Base-by-base conservation (phyloP, 2,888 invertebrate species). In the Corythucha ciliata region DNA sequence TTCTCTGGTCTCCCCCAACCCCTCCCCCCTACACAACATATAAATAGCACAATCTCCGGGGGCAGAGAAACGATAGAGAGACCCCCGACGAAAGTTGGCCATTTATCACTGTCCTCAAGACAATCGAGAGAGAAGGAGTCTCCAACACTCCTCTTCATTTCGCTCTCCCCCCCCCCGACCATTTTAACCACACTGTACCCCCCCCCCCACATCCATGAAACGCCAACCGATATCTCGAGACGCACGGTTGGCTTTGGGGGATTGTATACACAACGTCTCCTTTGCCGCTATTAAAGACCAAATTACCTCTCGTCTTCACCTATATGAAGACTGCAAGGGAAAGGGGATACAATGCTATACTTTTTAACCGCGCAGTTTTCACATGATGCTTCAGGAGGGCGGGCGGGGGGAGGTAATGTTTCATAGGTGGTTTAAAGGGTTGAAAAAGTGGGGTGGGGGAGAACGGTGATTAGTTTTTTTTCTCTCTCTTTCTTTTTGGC, bases 21-120 rank as follows among this genome's bases (percentile, higher is more conserved):
- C 27, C n/a, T 37, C 21, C n/a, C 10, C 27, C 29, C 32, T 41
- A 41, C 40, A 49, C 56, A 51, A 48, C 45, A 51, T 56, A 56
- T 56, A 56, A 56, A 56, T 56, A 56, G 51, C 39, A 48, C 56
- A 56, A 56, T 56, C 52, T 56, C 54, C 58, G 51, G 53, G 48
- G 42, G 40, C 34, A 49, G 42, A n/a, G n/a, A n/a, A 56, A 44
- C 51, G 50, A 52, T 48, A n/a, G n/a, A n/a, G n/a, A n/a, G n/a
- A 45, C 49, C 51, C 52, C 24, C 27, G n/a, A n/a, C n/a, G n/a
- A n/a, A n/a, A n/a, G n/a, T 32, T 37, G 26, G 39, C 37, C 53
- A 53, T 52, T 40, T 49, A 52, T 54, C 54, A 52, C 54, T 49
- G 50, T 50, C n/a, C 57, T 36, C 27, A 26, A 42, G 52, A 50